phyloP scores from a whole-genome alignment of 2,113 vertebrate species.

The Pedetes capensis region DNA sequence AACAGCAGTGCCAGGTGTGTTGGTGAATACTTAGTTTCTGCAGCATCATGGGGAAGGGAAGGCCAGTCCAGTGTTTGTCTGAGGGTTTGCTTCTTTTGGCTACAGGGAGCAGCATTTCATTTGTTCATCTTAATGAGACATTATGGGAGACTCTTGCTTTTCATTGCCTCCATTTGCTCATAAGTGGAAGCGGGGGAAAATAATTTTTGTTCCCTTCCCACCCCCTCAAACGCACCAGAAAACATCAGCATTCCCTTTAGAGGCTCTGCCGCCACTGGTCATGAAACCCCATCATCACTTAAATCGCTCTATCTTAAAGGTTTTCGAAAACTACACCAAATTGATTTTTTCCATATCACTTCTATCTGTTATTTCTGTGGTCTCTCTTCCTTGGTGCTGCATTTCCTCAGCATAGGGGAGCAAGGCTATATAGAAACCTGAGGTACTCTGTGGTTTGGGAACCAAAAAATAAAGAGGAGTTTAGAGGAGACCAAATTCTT shows the following conservation, averaged over 20 bases:
- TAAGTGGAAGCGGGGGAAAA: conserved; percentile 43
- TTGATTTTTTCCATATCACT: conserved; percentile 64
- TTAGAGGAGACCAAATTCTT: neutral
- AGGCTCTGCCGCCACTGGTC: conserved; percentile 14
- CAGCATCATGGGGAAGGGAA: neutral
- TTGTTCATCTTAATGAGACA: conserved; percentile 56
- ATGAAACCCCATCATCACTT: conserved; percentile 61
- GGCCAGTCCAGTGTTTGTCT: neutral
- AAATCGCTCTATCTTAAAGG: conserved; percentile 69
- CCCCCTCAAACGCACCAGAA: neutral
- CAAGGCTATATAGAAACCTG: conserved; percentile 22
- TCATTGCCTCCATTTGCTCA: conserved; percentile 54
- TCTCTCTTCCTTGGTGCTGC: conserved; percentile 32
- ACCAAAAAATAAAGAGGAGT: conserved; percentile 35
- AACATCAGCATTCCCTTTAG: conserved; percentile 33
- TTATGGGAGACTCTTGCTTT: conserved; percentile 56
- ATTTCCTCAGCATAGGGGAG: conserved; percentile 2
- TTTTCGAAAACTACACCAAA: conserved; percentile 61
- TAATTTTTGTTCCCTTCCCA: neutral
- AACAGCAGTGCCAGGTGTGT: conserved; percentile 56
- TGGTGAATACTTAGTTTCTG: conserved; percentile 20
- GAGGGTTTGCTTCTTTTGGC: conserved; percentile 32
- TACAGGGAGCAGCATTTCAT: conserved; percentile 56
- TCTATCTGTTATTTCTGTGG: conserved; percentile 62
- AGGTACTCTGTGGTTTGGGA: conserved; percentile 46